Evolutionary conservation across 2,797 vertebrate species (phyloP).

Genomic region (Eupleurogrammus muticus): DNA sequence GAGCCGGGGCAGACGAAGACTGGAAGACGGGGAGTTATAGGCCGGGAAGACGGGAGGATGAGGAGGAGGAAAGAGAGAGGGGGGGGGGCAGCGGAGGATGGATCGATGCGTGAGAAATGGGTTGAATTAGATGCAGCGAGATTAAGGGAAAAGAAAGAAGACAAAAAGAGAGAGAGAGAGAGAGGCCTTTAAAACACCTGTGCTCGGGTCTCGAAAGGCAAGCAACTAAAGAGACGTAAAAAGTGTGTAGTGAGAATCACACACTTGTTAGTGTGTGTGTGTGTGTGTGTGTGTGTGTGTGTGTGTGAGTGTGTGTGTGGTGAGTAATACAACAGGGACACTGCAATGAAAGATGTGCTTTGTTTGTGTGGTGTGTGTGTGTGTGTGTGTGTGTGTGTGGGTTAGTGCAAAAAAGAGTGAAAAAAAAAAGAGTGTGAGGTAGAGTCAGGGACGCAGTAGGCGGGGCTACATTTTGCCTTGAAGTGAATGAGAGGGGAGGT

Average conservation of each 20-base stretch:
- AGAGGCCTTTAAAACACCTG: slow-evolving; percentile 75
- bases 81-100: slow-evolving; percentile 48
- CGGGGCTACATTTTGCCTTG: slow-evolving; percentile 83
- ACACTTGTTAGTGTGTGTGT: slow-evolving; percentile 51
- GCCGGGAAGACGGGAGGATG: slow-evolving; percentile 59
- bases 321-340: slow-evolving; percentile 77
- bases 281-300: slow-evolving; percentile 70
- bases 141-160: slow-evolving; percentile 72
- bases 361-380: slow-evolving; percentile 37
- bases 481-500: slow-evolving; percentile 87
- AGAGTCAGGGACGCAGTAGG: slow-evolving; percentile 82
- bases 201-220: slow-evolving; percentile 64
- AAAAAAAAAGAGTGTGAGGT: slow-evolving; percentile 81
- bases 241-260: slow-evolving; percentile 68
- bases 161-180: slow-evolving; percentile 68
- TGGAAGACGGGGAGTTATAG: slow-evolving; percentile 72
- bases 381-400: slow-evolving; percentile 51
- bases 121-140: slow-evolving; percentile 71
- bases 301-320: slow-evolving; percentile 65
- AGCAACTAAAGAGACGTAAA: slow-evolving; percentile 66
- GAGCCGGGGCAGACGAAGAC: slow-evolving; percentile 96
- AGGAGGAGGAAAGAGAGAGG: slow-evolving; percentile 32
- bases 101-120: slow-evolving; percentile 69
- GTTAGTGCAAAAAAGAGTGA: slow-evolving; percentile 79
- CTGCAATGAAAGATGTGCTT: slow-evolving; percentile 78